Evolutionary conservation across 2,113 vertebrate genomes (phyloP), one percentile per base, ranked within the genome.

Genomic region (Triplophysa dalaica): DNA sequence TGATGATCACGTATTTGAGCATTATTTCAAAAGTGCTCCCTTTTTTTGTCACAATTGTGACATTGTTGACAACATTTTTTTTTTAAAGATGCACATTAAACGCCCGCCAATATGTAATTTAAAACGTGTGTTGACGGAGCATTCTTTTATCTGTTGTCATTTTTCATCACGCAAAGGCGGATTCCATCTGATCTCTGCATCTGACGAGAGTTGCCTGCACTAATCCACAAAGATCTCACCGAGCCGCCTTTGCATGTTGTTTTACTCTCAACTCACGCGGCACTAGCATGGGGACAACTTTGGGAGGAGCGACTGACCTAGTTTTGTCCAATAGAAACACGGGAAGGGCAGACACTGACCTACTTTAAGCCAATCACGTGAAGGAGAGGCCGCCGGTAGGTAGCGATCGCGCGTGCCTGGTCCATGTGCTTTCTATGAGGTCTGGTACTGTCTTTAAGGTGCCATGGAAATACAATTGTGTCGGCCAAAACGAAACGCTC

Each of bases 271-370:
- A 21, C 88, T 94, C 93, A 94, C 93, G 93, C 85, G 92, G 93
- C 89, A 67, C 3, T 88, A 1, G 89, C 91, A 91, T 90, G 86
- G 90, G 88, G 87, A 87, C 85, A 70, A 80, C 85, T 76, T 52
- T 91, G 90, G 93, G 92, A 82, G 92, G 91, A 86, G 90, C 89
- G 75, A 91, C 58, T 89, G 91, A 90, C 91, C 91, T 91, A 92
- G 56, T 89, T 92, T 86, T 67, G 69, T 13, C 93, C 92, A 94
- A 94, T 93, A 0, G 75, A 67, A 78, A 54, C 16, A 50, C 10
- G 69, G 29, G 60, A 80, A 72, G 69, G 64, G 78, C 66, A 77
- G 85, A 85, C 76, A 87, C 82, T 92, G 93, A 94, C 93, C 93
- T 90, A 93, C 77, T 87, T 94, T 90, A 70, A 77, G 79, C 93